phyloP scores from a whole-genome alignment of 2,888 invertebrate species.

The Schizaphis graminum region DNA sequence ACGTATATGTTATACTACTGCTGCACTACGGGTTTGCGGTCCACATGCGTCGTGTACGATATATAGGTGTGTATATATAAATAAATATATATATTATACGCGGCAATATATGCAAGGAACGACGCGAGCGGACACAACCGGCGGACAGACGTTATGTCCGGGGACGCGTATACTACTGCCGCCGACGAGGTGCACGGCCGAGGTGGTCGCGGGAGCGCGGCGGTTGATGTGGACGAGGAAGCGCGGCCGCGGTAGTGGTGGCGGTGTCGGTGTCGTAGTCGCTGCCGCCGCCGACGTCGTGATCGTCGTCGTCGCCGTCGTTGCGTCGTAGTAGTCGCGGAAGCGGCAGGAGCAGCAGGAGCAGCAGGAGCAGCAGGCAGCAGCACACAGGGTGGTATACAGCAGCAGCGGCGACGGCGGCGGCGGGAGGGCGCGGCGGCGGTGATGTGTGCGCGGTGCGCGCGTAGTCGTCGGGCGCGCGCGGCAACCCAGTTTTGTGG shows the following conservation, averaged over 20 bases:
- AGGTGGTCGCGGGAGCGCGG: background rate
- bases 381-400: slow-evolving; percentile 8
- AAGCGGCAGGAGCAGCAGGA: background rate
- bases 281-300: background rate
- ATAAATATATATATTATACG: background rate
- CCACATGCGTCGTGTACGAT: background rate
- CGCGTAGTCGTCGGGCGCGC: slow-evolving; percentile 30
- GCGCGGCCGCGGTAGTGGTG: background rate
- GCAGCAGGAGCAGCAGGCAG: background rate
- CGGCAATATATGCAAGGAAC: background rate
- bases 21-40: background rate
- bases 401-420: background rate
- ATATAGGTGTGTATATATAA: background rate
- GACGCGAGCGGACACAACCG: slow-evolving; percentile 37
- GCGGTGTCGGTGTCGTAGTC: background rate
- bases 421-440: background rate
- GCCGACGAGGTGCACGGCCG: background rate
- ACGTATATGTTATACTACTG: background rate
- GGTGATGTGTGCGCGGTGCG: slow-evolving; percentile 15
- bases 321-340: background rate
- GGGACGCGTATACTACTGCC: slow-evolving; percentile 33
- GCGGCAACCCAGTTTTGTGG: slow-evolving; percentile 48
- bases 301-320: too few relatives aligned
- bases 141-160: slow-evolving; percentile 42
- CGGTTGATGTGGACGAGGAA: background rate